Base-by-base conservation (phyloP, 2,888 invertebrate genomes). In the Bombyx huttoni region DNA sequence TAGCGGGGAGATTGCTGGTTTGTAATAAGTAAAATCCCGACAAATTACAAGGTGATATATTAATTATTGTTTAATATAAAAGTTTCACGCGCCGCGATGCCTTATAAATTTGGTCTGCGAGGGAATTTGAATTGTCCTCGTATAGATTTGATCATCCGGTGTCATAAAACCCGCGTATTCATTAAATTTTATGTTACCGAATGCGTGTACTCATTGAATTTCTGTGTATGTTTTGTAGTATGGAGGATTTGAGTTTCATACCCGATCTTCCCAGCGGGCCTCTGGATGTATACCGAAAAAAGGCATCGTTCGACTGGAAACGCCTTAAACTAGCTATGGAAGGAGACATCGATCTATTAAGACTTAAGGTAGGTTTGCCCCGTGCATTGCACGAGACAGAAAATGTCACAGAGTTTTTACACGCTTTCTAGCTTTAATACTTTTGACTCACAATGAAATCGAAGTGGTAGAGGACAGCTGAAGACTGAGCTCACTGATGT, bases 261-360 rank as follows among this genome's bases (percentile, higher is more conserved):
- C 90, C 90, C 49, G 92, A 94, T 75, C 80, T 93, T 55, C 92
- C 93, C 13, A 90, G 85, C 49, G 95, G 96, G 54, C 96, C 97
- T 8, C 82, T 98, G 59, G 94, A 95, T 70, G 79, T 68, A 0
- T 97, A 95, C 75, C 91, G 98, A 61, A 93, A 92, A 61, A 91
- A 90, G 58, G 93, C 96, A 1, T 92, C 93, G 13, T 97, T 98
- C 68, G 91, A 96, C 73, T 97, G 97, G 96, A 96, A 96, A 78
- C 90, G 91, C 57, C 89, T 98, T 78, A 94, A 94, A 71, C 71
- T 95, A 48, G 91, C 94, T 52, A 86, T 97, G 55, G 96, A 96
- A 73, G 94, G 94, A 58, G 93, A 94, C 67, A 75, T 88, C 52
- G 92, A 94, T 50, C 84, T 91, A 56, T 77, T 97, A 40, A 90